A percentile compares a stretch with the other conserved stretches of the same genome.
Conservation (phyloP, 2,797 vertebrate species). For the Anabas testudineus region DNA sequence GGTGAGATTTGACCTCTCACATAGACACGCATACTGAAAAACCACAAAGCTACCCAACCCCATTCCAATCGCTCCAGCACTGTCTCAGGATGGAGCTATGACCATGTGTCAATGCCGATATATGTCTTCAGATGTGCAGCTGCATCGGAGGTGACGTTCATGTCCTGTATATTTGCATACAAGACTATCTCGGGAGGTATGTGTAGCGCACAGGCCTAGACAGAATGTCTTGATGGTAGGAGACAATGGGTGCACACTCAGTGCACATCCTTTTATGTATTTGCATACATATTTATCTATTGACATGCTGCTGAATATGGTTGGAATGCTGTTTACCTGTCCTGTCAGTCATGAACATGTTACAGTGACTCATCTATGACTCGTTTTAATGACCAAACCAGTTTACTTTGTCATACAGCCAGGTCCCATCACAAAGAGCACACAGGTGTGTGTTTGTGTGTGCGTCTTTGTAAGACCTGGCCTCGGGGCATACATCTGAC, state of each 20-base stretch:
- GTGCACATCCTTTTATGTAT: conserved; percentile 18
- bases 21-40: conserved; percentile 40
- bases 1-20: conserved; percentile 47
- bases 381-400: conserved; percentile 53
- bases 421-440: conserved; percentile 47
- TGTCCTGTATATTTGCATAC: conserved; percentile 4
- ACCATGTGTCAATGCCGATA: conserved; percentile 42
- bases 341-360: conserved; percentile 44
- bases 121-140: conserved; percentile 16
- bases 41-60: conserved; percentile 19
- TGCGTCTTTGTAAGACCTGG: conserved; percentile 47
- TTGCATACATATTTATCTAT: conserved; percentile 47
- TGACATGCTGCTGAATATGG: conserved; percentile 37
- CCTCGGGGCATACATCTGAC: conserved; percentile 68
- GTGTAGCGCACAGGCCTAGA: conserved; percentile 11
- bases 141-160: neutral
- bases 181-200: conserved; percentile 1
- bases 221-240: conserved; percentile 9
- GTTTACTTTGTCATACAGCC: conserved; percentile 61
- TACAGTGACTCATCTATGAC: conserved; percentile 43
- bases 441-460: conserved; percentile 56
- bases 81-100: conserved; percentile 26
- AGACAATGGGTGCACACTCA: conserved; percentile 13
- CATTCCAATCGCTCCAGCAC: neutral
- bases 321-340: conserved; percentile 20